Conservation (phyloP, 2,797 vertebrate genomes). For the Myripristis jacobus region DNA sequence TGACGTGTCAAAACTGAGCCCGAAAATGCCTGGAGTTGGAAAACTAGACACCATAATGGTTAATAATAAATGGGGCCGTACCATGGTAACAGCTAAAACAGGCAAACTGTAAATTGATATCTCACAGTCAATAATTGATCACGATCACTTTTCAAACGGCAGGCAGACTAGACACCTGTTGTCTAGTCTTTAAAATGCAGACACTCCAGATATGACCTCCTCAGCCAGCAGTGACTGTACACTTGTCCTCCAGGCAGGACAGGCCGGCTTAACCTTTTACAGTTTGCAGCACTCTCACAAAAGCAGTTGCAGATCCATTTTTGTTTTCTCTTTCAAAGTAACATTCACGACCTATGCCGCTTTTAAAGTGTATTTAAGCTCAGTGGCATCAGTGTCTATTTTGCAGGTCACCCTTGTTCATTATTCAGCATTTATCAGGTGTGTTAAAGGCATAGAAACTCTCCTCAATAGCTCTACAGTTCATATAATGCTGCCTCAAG, state of each 20-base stretch:
- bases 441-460: no score
- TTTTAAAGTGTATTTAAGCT: no score
- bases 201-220: slow-evolving; percentile 7
- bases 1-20: slow-evolving; percentile 69
- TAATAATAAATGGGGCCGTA: slow-evolving; percentile 90
- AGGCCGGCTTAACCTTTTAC: slow-evolving; percentile 31
- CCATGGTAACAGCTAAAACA: slow-evolving; percentile 95
- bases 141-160: slow-evolving; percentile 66
- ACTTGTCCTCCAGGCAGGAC: slow-evolving; percentile 16
- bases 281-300: background rate
- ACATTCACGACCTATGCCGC: no score
- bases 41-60: slow-evolving; percentile 80
- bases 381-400: no score
- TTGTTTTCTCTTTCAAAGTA: no score
- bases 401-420: no score
- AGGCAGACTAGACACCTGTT: slow-evolving; percentile 23
- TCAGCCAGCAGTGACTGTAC: background rate
- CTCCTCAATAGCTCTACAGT: no score
- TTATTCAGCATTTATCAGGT: no score
- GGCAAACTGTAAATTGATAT: slow-evolving; percentile 89
- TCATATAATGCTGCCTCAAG: no score
- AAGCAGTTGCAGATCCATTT: no score
- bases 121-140: slow-evolving; percentile 85
- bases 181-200: slow-evolving; percentile 33
- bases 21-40: slow-evolving; percentile 76